Evolutionary conservation across 1,140 invertebrate genomes (phyloP), one percentile per base, ranked within the genome.

Genomic region (Amyelois transitella): DNA sequence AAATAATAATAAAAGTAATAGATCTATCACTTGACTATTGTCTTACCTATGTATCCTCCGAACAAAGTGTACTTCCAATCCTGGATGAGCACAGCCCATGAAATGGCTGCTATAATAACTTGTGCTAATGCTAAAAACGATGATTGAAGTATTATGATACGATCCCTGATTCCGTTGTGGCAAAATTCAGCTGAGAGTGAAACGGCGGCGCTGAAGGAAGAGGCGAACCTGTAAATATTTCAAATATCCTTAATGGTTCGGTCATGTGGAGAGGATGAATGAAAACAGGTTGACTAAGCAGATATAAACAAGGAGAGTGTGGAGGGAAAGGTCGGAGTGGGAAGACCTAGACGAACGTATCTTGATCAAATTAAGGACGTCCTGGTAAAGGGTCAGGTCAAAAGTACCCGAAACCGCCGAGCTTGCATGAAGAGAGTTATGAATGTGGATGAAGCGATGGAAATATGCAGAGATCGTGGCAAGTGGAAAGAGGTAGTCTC

Each of bases 151-250:
- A 86, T 22, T 65, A 86, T 60, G 5, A 86, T 62, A 0, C 77
- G 62, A 51, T 86, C 83, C 54, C 81, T 68, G 12, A 84, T 74
- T 1, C 66, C 74, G 18, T 72, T 68, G 53, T 84, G 75, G 54
- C 77, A 82, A 48, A 83, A 83, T 38, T 86, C 83, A 0, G 81
- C 82, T 0, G 75, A 80, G 1, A 78, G 38, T 0, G 77, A 62
- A n/a, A 82, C 21, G 0, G 67, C 54, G 0, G 81, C 68, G 4
- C 64, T 75, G 58, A 78, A 73, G 0, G 73, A 67, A 17, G 63
- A 60, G 6, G 75, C 76, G 22, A 81, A 81, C 28, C 83, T 85
- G 64, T 22, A 20, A 65, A 72, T 38, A 19, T 25, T 51, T 18
- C 1, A 44, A 3, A 3, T 6, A 18, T 6, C 8, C 2, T 7